Base-by-base conservation (phyloP, 2,113 vertebrate genomes). In the Clupea harengus region DNA sequence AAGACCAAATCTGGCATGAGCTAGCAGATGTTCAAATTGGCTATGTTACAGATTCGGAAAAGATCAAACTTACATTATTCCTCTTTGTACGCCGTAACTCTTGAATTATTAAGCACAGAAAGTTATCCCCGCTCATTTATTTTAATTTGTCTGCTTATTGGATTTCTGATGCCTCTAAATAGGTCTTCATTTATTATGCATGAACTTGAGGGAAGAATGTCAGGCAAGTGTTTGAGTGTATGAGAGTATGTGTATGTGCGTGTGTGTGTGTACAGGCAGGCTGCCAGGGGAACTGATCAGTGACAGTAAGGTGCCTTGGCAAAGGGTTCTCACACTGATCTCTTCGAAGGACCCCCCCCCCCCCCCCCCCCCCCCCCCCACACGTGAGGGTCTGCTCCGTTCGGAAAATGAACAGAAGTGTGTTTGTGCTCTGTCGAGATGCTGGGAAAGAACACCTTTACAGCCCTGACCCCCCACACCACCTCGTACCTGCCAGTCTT, bases 121-220 rank as follows among this genome's bases (percentile, higher is more conserved):
- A 89, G 67, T 85, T 81, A 88, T 45, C 84, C 88, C 80, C 82
- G 44, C 86, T 89, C 45, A 87, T 93, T 92, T 92, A 87, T 90
- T 93, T 92, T 86, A 88, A 92, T 91, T 90, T 89, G 87, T 86
- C 89, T 90, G 45, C 72, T 89, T 83, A 86, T 85, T 90, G 85
- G 88, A 89, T 92, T 86, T 83, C 88, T 86, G 67, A 89, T 87
- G 85, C 82, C 85, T 83, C 89, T 90, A 88, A 93, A 87, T 87
- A 89, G 88, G 83, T 64, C 54, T 13, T 67, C 82, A 88, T 92
- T 85, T 88, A 89, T 91, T 90, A 93, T 91, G 82, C 60, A 90
- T 88, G 75, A 80, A 88, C 64, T 86, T 88, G 81, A 87, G 88
- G 86, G 72, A 82, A 87, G 54, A 82, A 85, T 89, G 87, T 86